Base-by-base conservation (phyloP, 2,888 invertebrate species). In the Trilocha varians region DNA sequence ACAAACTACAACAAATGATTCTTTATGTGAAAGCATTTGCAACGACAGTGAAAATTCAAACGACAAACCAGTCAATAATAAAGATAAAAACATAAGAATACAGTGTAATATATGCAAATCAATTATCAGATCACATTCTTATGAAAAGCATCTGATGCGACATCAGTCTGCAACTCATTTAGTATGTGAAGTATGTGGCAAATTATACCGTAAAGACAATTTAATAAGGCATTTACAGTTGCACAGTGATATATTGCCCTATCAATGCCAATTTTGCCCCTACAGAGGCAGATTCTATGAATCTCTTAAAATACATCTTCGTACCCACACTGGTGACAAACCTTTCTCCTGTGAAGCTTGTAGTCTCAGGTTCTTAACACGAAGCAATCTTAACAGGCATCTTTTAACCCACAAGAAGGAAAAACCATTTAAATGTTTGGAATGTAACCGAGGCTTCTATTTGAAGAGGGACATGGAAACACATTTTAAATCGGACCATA, bases 341-440 rank as follows among this genome's bases (percentile, higher is more conserved):
- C 74, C 73, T 9, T 78, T 67, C 50, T 59, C 68, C 2, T 78
- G 78, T 57, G 62, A 69, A 16, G 66, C 61, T 45, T 78, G 78
- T 44, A 53, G 69, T 1, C 49, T 70, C 39, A 47, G 57, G 0
- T 78, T 76, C 40, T 48, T 75, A 4, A 77, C 75, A 4, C 57
- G 66, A 39, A 76, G 78, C 44, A 78, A 78, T 50, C 51, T 78
- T 1, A 78, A 72, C 35, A 60, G 74, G 41, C 78, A 78, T 58
- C 45, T 72, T 5, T 46, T 76, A 16, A 77, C 68, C 3, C 78
- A 78, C 45, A 66, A 50, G 35, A 68, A 75, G 36, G 70, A 70
- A 9, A 63, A 59, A 33, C 70, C 69, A 1, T 65, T 59, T 17
- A 74, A 70, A 55, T 78, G 78, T 46, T 32, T 51, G 32, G 70